Base-by-base conservation (phyloP, 2,797 vertebrate species). In the Coendou prehensilis region DNA sequence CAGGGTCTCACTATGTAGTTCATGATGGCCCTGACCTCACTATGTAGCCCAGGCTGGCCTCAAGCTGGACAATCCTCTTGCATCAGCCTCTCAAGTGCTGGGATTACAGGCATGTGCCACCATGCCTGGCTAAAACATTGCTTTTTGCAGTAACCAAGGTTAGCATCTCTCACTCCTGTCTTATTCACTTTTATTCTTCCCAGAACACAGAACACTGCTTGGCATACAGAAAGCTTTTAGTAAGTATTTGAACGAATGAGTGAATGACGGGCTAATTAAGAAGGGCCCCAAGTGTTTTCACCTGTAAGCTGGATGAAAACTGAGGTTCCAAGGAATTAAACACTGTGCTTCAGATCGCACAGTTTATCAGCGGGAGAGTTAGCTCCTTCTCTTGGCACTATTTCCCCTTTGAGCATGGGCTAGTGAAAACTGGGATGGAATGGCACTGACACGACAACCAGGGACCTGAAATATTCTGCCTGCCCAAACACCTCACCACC, bases 141-240 rank as follows among this genome's bases (percentile, higher is more conserved):
- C 37, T 13, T 73, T 76, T 50, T 76, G 14, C 50, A 76, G 45
- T 50, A 76, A 50, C 15, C 30, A 23, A 47, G 67, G 23, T 33
- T 47, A 78, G 52, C 52, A 76, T 26, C 47, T 57, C 61, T 11
- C 14, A 23, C 45, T 11, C 9, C 41, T 17, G 52, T 69, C 20
- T 87, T 63, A 87, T 13, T 90, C 37, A 69, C 33, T 93, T 93
- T 56, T 61, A 59, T 81, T 69, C 59, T 86, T 76, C 63, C 59
- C 50, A 93, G 47, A 79, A 79, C 78, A 78, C 14, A 90, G 28
- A 47, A 23, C 45, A 56, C 18, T 83, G 17, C 26, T 71, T 78
- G 54, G 33, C 71, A 33, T 56, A 17, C n/a, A 37, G 54, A n/a
- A 91, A 69, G 9, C n/a, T n/a, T 76, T 76, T 30, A 14, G 9